Base-by-base conservation (phyloP, 2,797 vertebrate genomes). In the Bradypus variegatus region DNA sequence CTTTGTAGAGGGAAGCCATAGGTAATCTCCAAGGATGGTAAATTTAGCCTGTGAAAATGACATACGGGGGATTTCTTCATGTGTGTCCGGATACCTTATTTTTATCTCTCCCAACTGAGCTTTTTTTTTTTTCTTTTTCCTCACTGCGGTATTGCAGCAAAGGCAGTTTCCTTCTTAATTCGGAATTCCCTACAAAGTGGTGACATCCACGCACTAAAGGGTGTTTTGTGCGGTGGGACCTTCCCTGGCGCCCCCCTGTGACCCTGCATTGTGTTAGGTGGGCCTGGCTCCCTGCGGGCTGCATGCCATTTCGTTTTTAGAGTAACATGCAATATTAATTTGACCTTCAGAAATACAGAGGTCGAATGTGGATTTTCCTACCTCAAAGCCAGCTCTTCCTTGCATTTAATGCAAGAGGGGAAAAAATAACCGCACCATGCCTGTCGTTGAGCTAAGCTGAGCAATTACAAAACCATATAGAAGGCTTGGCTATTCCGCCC, bases 261-360 rank as follows among this genome's bases (percentile, higher is more conserved):
- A n/a, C 18, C 1, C 76, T 45, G 69, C 3, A 36, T 85, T 79
- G 36, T 31, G 7, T 89, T 31, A 62, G 92, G 41, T 45, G 41
- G 53, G 76, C 78, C 55, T 41, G 86, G 78, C 87, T 64, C 25
- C 83, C 69, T 27, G 12, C 38, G 79, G 72, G 21, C 84, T 92
- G 87, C 73, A 21, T 41, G 58, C 89, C 58, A 45, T 64, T 45
- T 86, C 50, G 15, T 89, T 78, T 95, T 78, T 53, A 79, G 81
- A 93, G 84, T 90, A 75, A 64, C 86, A 16, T n/a, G 23, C 77
- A 41, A 58, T 93, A 91, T 91, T 94, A 60, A 87, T 92, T 79
- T 94, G 94, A 94, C 95, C 90, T 96, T 95, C 89, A 94, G 85
- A 88, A 90, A 84, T 76, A 72, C 38, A 67, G 67, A 94, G 86